Evolutionary conservation across 2,797 vertebrate species (phyloP).

Genomic region (Falco columbarius): DNA sequence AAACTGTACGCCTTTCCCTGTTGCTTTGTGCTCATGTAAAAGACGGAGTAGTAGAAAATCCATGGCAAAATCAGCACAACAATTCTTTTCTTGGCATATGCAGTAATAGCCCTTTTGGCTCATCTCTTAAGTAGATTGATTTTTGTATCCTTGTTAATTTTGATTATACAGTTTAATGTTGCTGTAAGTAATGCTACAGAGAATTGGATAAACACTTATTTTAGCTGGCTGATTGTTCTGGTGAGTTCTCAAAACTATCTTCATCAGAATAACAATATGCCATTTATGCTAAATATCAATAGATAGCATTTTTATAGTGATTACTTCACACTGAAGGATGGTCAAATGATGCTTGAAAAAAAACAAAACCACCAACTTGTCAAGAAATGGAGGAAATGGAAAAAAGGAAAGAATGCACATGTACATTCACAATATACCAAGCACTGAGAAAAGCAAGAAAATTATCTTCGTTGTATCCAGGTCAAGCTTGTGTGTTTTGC

Average conservation of each 20-base stretch:
- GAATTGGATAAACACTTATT: background rate
- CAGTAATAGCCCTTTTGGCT: background rate
- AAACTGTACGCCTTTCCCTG: background rate
- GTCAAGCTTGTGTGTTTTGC: conserved; percentile 19
- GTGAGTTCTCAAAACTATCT: background rate
- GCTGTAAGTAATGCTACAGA: background rate
- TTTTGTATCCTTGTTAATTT: background rate
- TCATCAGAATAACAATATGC: background rate
- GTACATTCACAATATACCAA: background rate
- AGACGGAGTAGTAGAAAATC: background rate
- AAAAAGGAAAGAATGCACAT: background rate
- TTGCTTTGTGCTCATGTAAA: background rate
- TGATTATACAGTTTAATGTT: background rate
- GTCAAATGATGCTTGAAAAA: background rate
- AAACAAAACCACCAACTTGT: background rate
- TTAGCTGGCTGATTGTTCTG: background rate
- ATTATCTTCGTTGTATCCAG: background rate
- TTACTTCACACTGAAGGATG: background rate
- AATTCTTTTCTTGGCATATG: background rate
- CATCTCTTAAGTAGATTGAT: background rate
- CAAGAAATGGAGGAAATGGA: background rate
- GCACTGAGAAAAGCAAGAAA: conserved; percentile 22
- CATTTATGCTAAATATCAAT: background rate
- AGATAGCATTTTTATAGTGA: background rate
- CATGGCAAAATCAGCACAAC: background rate